Evolutionary conservation across 2,888 invertebrate species (phyloP), one percentile per base, ranked within the genome.

Genomic region (Trissonchulus sp.): DNA sequence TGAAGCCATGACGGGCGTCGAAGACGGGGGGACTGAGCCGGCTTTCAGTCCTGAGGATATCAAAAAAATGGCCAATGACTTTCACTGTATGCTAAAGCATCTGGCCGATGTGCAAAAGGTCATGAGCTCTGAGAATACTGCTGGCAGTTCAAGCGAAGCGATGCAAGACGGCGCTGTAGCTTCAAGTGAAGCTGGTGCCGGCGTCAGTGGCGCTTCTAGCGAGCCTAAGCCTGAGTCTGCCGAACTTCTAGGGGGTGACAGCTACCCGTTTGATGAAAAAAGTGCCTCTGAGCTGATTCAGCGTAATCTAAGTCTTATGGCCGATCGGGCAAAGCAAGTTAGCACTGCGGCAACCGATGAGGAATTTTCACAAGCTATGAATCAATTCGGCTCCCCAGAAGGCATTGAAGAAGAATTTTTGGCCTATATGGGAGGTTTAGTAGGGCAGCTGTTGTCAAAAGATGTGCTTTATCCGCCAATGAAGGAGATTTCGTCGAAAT

Each of bases 391-490:
- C 28, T 1, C 35, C 3, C 71, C 62, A 15, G 69, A 68, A 31
- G 23, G 23, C 15, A 33, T 71, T 28, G 75, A 76, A 15, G 30
- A 69, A 92, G 8, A 82, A 1, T 81, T 84, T 63, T 80, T 85
- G 80, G 84, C 84, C 1, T 80, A 85, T 79, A 85, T 86, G 85
- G 85, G 85, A 73, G 81, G 81, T 60, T 82, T 86, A 80, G 86
- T 86, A 86, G 83, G 84, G 76, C 85, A 82, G 34, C 79, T 86
- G 18, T 79, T 86, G 68, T 94, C 94, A 0, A 94, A 95, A 83
- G 95, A 95, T 79, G 90, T 94, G 0, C 86, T 96, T 0, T 91
- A 94, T 82, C 94, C 94, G 0, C 92, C 93, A 1, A 88, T 96
- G 23, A 93, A 93, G 83, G 93, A 93, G 78, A 87, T 94, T 1